Conservation (phyloP, 1,140 invertebrate genomes). For the Pogonognathellus flavescens region DNA sequence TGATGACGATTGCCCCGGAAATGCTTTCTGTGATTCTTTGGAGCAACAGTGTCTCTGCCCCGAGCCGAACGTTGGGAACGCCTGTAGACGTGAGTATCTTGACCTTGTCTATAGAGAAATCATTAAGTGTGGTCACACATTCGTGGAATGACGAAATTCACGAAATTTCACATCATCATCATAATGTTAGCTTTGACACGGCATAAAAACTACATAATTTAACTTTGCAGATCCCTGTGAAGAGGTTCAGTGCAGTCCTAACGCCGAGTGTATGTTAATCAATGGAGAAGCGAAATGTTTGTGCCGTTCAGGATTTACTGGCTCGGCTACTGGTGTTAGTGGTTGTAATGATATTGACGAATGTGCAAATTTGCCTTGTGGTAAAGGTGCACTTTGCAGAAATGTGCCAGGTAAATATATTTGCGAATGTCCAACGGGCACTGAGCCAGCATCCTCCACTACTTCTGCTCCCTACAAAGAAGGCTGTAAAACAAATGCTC, state of each 20-base stretch:
- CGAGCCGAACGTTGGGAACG: constrained; percentile 90
- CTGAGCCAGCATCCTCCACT: constrained; percentile 69
- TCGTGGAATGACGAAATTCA: not conserved
- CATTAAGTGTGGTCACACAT: not conserved
- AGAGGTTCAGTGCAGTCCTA: constrained; percentile 84
- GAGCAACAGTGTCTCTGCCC: constrained; percentile 85
- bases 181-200: not conserved
- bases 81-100: constrained; percentile 85
- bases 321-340: constrained; percentile 74
- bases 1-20: constrained; percentile 85
- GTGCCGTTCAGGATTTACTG: constrained; percentile 83
- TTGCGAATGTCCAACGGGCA: constrained; percentile 88
- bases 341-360: constrained; percentile 91
- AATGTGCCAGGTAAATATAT: constrained; percentile 88
- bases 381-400: constrained; percentile 84
- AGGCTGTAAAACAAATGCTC: constrained; percentile 78
- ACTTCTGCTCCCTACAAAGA: constrained; percentile 74
- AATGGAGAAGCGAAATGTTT: constrained; percentile 87
- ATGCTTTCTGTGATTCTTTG: constrained; percentile 84
- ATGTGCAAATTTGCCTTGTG: constrained; percentile 83
- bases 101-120: constrained; percentile 25
- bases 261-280: constrained; percentile 89
- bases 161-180: not conserved
- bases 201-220: not conserved
- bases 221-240: constrained; percentile 86